Evolutionary conservation across 2,113 vertebrate genomes (phyloP).

Genomic region (Hippocampus comes): DNA sequence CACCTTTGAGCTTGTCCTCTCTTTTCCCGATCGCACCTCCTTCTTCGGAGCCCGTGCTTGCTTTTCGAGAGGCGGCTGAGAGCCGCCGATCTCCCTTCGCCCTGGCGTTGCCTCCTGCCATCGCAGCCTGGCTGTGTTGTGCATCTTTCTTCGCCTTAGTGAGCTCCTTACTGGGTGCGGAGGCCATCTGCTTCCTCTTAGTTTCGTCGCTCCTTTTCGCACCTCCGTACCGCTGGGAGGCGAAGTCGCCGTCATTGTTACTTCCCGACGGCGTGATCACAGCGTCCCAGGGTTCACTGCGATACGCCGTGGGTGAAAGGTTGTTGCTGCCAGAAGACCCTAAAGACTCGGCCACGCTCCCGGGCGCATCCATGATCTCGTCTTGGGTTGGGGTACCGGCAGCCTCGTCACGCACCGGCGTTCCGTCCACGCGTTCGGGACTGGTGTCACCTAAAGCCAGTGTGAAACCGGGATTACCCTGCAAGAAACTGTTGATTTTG

Average conservation of each 20-base stretch:
- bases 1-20: constrained; percentile 49
- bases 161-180: constrained; percentile 69
- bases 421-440: constrained; percentile 86
- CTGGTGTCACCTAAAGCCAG: constrained; percentile 71
- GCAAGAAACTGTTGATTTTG: constrained; percentile 97
- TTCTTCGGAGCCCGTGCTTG: constrained; percentile 54
- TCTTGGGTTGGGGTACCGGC: constrained; percentile 95
- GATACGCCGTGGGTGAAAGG: constrained; percentile 75
- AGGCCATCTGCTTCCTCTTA: constrained; percentile 64
- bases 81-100: constrained; percentile 46
- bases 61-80: constrained; percentile 55
- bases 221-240: constrained; percentile 47
- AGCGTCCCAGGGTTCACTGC: constrained; percentile 72
- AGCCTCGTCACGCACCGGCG: constrained; percentile 89
- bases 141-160: constrained; percentile 69
- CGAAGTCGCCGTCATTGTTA: constrained; percentile 54
- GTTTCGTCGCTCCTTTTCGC: constrained; percentile 54
- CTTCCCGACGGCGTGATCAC: constrained; percentile 60
- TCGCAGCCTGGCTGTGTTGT: constrained; percentile 33
- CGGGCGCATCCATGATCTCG: constrained; percentile 94
- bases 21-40: constrained; percentile 43
- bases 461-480: constrained; percentile 93
- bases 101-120: constrained; percentile 37
- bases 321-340: constrained; percentile 53
- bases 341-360: constrained; percentile 67